phyloP scores from a whole-genome alignment of 64 coral and sea anemone species.

The Montipora capricornis region DNA sequence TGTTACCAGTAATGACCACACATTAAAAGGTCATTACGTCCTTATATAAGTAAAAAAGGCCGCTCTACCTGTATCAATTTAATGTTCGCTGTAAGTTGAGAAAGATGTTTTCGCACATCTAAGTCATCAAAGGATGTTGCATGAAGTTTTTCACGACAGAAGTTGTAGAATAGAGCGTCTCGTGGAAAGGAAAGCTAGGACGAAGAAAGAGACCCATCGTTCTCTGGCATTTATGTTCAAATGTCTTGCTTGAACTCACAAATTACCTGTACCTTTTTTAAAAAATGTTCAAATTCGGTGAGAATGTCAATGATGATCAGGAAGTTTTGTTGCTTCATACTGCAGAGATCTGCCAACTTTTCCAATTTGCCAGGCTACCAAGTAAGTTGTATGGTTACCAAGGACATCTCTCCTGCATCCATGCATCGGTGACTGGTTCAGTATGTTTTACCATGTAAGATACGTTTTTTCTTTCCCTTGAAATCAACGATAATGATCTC shows the following conservation, averaged over 20 bases:
- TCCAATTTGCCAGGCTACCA: conserved; percentile 24
- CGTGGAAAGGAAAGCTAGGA: background rate
- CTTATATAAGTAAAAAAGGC: background rate
- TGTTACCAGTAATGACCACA: too few relatives aligned
- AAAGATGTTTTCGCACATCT: conserved; percentile 3
- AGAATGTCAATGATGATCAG: background rate
- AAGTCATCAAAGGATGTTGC: background rate
- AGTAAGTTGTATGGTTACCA: conserved; percentile 20
- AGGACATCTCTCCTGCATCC: background rate
- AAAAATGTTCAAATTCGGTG: background rate
- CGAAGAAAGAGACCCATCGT: background rate
- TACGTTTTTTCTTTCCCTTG: background rate
- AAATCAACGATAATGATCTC: background rate
- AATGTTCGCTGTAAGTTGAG: background rate
- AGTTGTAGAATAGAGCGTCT: background rate
- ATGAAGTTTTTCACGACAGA: conserved; percentile 12
- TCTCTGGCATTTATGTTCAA: background rate
- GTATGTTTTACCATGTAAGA: conserved; percentile 96
- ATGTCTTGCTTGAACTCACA: background rate
- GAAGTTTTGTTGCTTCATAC: too few relatives aligned
- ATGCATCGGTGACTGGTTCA: background rate
- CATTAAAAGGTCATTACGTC: background rate
- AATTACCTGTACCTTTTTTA: background rate
- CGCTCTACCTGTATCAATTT: background rate
- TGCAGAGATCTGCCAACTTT: background rate